A percentile compares a stretch with the other conserved stretches of the same genome.
Conservation (phyloP, 2,888 invertebrate genomes). For the Patella pellucida region DNA sequence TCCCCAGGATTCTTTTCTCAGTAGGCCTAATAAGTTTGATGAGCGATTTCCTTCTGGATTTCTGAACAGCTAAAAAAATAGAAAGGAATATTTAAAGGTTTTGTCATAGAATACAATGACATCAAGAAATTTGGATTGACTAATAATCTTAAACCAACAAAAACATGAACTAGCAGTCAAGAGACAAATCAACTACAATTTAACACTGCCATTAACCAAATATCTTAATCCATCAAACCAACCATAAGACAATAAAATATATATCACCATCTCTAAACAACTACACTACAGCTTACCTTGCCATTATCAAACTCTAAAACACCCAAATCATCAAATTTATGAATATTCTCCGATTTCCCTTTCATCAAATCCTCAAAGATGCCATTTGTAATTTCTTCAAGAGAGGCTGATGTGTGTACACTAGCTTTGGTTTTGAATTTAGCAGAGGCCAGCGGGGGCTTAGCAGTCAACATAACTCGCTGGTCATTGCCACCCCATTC, state of each 20-base stretch:
- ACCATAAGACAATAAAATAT: too few species aligned
- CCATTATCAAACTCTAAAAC: slow-evolving; percentile 59
- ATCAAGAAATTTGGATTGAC: slow-evolving; percentile 2
- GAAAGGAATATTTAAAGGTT: slow-evolving; percentile 6
- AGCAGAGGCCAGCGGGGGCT: slow-evolving; percentile 42
- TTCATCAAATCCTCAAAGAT: slow-evolving; percentile 64
- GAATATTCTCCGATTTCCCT: slow-evolving; percentile 56
- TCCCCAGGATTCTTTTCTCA: slow-evolving; percentile 55
- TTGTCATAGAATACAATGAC: too few species aligned
- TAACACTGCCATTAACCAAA: slow-evolving; percentile 14
- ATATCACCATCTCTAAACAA: too few species aligned
- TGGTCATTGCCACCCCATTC: slow-evolving; percentile 27
- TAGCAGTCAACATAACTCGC: slow-evolving; percentile 31
- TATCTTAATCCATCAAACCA: slow-evolving; percentile 7
- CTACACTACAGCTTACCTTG: slow-evolving; percentile 48
- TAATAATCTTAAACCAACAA: background rate
- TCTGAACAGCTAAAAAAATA: slow-evolving; percentile 39
- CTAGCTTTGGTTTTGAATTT: slow-evolving; percentile 38
- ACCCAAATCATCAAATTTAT: slow-evolving; percentile 67
- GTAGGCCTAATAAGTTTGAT: slow-evolving; percentile 59
- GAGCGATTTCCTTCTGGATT: slow-evolving; percentile 50
- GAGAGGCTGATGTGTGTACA: slow-evolving; percentile 39
- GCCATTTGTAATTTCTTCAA: slow-evolving; percentile 61
- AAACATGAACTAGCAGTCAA: background rate
- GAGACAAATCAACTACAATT: slow-evolving; percentile 5